Evolutionary conservation across 2,888 invertebrate species (phyloP).

Genomic region (Rosalia funebris): DNA sequence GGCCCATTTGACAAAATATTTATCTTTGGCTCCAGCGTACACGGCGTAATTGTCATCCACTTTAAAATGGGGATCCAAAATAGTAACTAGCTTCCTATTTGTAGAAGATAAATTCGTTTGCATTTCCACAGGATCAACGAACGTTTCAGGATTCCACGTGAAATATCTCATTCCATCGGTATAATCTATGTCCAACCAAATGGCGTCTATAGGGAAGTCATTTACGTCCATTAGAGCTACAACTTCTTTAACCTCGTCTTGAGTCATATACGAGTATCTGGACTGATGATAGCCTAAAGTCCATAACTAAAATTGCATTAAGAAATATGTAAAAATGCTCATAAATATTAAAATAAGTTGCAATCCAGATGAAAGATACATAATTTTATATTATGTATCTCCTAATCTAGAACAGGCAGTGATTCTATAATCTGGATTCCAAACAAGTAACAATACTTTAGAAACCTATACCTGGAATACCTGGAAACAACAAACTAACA

Average conservation of each 20-base stretch:
- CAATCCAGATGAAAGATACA: neutral
- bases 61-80: constrained; percentile 97
- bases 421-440: too few relatives aligned
- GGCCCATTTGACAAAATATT: constrained; percentile 36
- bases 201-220: constrained; percentile 92
- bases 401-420: too few relatives aligned
- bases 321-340: neutral
- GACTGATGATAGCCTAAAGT: constrained; percentile 44
- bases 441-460: too few relatives aligned
- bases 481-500: too few relatives aligned
- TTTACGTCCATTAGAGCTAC: constrained; percentile 84
- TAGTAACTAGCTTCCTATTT: constrained; percentile 89
- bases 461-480: too few relatives aligned
- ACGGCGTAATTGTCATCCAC: constrained; percentile 86
- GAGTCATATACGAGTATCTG: constrained; percentile 75
- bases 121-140: constrained; percentile 78
- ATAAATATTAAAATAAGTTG: neutral
- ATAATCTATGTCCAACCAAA: constrained; percentile 99
- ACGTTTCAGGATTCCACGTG: constrained; percentile 92
- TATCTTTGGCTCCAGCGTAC: constrained; percentile 80
- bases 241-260: constrained; percentile 86
- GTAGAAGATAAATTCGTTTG: constrained; percentile 84
- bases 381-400: neutral
- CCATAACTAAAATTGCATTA: constrained; percentile 30
- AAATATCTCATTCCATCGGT: constrained; percentile 94